phyloP scores from a whole-genome alignment of 2,888 invertebrate species.

The Rutpela maculata region DNA sequence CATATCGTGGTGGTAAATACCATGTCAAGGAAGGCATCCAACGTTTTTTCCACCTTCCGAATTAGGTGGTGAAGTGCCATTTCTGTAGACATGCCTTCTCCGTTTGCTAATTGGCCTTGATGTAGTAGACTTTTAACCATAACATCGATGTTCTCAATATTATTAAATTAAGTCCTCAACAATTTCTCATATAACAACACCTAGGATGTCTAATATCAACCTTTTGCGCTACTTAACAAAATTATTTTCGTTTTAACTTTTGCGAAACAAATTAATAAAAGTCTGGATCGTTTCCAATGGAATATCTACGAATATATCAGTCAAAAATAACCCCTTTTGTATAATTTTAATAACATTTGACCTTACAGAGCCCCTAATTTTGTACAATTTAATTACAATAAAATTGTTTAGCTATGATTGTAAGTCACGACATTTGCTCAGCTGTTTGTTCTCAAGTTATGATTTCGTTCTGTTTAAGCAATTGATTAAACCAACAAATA shows the following conservation, averaged over 20 bases:
- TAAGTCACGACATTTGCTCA: slow-evolving; percentile 59
- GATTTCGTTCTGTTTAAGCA: slow-evolving; percentile 52
- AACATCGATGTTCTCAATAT: too few species aligned
- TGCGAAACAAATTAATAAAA: background rate
- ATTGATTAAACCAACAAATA: slow-evolving; percentile 56
- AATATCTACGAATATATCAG: slow-evolving; percentile 1
- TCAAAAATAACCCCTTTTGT: background rate
- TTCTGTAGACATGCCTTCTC: too few species aligned
- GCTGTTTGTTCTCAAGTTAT: slow-evolving; percentile 57
- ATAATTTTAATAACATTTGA: slow-evolving; percentile 36
- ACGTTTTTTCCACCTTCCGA: too few species aligned
- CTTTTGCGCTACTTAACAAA: background rate
- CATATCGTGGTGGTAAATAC: too few species aligned
- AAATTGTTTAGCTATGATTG: slow-evolving; percentile 51
- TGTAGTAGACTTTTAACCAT: too few species aligned
- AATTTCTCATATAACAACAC: too few species aligned
- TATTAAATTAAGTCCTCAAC: too few species aligned
- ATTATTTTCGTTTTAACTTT: background rate
- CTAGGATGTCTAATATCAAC: too few species aligned
- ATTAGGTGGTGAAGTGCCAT: too few species aligned
- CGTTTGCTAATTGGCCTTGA: too few species aligned
- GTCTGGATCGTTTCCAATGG: background rate
- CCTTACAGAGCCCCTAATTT: slow-evolving; percentile 39
- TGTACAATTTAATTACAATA: slow-evolving; percentile 47
- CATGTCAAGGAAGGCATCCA: too few species aligned